Percentiles rank a stretch among this genome's conserved stretches.
Evolutionary conservation across 2,888 invertebrate genomes (phyloP).

Genomic region (Criorhina ranunculi): DNA sequence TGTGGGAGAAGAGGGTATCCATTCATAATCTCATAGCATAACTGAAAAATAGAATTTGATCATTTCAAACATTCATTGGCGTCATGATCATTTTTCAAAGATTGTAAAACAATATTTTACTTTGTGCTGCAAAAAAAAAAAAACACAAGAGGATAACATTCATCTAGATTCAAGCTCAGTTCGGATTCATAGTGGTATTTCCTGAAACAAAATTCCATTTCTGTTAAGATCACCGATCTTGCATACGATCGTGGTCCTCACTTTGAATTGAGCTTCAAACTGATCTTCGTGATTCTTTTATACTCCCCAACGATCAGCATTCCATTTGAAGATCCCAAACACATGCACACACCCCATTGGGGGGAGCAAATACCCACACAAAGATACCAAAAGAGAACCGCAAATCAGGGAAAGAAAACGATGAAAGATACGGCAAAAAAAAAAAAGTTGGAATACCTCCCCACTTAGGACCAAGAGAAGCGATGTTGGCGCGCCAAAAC

Average conservation of each 20-base stretch:
- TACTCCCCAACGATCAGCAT: constrained; percentile 56
- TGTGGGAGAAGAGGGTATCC: constrained; percentile 25
- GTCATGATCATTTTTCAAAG: constrained; percentile 51
- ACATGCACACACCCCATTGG: constrained; percentile 39
- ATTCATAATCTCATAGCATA: constrained; percentile 55
- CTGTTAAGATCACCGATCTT: constrained; percentile 41
- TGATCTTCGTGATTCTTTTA: constrained; percentile 61
- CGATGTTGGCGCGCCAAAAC: constrained; percentile 63
- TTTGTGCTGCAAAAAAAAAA: constrained; percentile 5
- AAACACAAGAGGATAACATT: constrained; percentile 24
- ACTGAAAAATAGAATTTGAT: constrained; percentile 56
- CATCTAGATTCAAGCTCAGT: constrained; percentile 25
- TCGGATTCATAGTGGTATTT: constrained; percentile 61
- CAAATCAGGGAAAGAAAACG: constrained; percentile 22
- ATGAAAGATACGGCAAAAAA: constrained; percentile 7
- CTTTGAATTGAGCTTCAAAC: constrained; percentile 57
- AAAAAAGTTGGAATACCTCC: constrained; percentile 44
- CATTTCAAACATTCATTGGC: constrained; percentile 65
- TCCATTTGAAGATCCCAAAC: constrained; percentile 20
- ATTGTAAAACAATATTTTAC: constrained; percentile 42
- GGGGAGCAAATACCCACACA: constrained; percentile 36
- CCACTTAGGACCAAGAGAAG: constrained; percentile 45
- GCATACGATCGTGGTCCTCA: constrained; percentile 39
- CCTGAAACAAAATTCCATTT: constrained; percentile 31
- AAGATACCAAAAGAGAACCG: background rate